Percentiles rank a stretch among this genome's conserved stretches.
These are phyloP conservation scores for Epirrhoe tristata DNA, from an alignment of 2,888 invertebrate genomes.

Conservation along the genomic window DNA sequence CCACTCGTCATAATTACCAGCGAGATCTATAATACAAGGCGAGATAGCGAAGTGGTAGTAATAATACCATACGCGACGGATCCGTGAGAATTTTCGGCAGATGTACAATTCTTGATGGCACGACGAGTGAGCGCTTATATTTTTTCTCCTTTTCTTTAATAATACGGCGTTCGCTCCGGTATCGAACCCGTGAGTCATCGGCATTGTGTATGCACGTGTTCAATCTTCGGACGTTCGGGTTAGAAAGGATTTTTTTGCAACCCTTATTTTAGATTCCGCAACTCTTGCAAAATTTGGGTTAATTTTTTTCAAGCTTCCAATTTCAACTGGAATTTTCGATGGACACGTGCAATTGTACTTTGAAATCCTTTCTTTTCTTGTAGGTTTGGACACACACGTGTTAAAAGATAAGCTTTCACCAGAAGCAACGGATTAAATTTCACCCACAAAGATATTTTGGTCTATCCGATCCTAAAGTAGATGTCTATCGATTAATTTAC, in stretches of 20 bases:
- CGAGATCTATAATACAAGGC: constrained; percentile 72
- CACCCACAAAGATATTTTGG: not conserved
- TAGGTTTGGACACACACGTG: constrained; percentile 41
- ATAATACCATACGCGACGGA: constrained; percentile 78
- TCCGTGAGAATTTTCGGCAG: constrained; percentile 86
- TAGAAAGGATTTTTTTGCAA: constrained; percentile 83
- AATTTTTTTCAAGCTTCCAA: constrained; percentile 65
- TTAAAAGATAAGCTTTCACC: constrained; percentile 42
- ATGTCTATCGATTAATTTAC: not conserved
- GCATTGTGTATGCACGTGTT: constrained; percentile 82
- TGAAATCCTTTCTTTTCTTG: constrained; percentile 40
- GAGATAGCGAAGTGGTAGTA: constrained; percentile 71
- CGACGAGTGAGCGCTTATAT: constrained; percentile 81
- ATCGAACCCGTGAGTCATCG: constrained; percentile 80
- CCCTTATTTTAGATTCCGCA: constrained; percentile 83
- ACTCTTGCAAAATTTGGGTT: constrained; percentile 84
- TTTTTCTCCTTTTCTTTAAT: constrained; percentile 75
- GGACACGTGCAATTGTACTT: constrained; percentile 58
- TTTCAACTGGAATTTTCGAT: constrained; percentile 59
- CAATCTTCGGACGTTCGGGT: constrained; percentile 76
- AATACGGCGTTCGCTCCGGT: constrained; percentile 73
- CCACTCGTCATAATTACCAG: constrained; percentile 75
- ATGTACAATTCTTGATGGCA: constrained; percentile 84
- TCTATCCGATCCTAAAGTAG: not conserved
- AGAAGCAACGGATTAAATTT: constrained; percentile 40